phyloP scores from a whole-genome alignment of 2,797 vertebrate species.

The Numenius phaeopus region DNA sequence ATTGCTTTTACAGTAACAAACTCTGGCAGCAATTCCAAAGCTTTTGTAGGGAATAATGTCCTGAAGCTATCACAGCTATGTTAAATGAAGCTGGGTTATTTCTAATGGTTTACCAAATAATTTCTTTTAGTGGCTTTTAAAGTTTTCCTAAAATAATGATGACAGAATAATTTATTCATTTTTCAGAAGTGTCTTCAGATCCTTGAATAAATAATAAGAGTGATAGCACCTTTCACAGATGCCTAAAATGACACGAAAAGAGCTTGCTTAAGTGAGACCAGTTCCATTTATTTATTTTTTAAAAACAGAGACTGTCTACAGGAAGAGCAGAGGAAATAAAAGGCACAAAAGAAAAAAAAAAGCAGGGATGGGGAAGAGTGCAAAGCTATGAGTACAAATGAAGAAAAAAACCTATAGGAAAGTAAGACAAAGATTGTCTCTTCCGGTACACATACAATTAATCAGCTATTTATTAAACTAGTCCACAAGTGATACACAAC shows the following conservation, averaged over 20 bases:
- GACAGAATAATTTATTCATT: slow-evolving; percentile 26
- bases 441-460: neutral
- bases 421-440: neutral
- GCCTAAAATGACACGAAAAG: neutral
- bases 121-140: slow-evolving; percentile 21
- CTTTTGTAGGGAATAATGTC: slow-evolving; percentile 22
- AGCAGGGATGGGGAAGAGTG: neutral
- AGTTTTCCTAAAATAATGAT: slow-evolving; percentile 40
- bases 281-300: neutral
- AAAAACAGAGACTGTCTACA: neutral
- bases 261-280: neutral
- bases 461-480: neutral
- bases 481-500: neutral
- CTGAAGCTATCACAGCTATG: slow-evolving; percentile 36
- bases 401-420: neutral
- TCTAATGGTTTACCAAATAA: slow-evolving; percentile 18
- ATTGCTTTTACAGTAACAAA: slow-evolving; percentile 59
- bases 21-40: slow-evolving; percentile 59
- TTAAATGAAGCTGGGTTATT: slow-evolving; percentile 31
- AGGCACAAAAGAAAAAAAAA: neutral
- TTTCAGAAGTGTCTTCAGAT: slow-evolving; percentile 21
- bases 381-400: neutral
- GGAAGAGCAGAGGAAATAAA: neutral
- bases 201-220: slow-evolving; percentile 48
- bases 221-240: neutral